Conservation (phyloP, 1,140 invertebrate species). For the Patella vulgata region DNA sequence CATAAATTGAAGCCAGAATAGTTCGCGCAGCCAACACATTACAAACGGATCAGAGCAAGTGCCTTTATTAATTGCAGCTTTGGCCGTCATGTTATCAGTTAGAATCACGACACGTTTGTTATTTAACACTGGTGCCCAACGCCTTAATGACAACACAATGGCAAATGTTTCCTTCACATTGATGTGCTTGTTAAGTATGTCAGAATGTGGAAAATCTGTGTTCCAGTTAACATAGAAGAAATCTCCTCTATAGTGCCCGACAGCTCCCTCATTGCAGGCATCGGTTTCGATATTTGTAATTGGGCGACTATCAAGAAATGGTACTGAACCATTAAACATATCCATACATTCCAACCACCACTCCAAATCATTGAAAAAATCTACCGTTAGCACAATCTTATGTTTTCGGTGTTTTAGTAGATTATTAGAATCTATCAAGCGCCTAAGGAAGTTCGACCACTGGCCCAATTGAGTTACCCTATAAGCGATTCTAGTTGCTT, state of each 20-base stretch:
- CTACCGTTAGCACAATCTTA: slow-evolving; percentile 3
- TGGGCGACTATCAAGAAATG: not conserved
- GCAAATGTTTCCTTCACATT: slow-evolving; percentile 13
- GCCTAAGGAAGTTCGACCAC: slow-evolving; percentile 1
- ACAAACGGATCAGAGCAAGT: not conserved
- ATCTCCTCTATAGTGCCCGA: slow-evolving; percentile 9
- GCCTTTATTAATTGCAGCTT: slow-evolving; percentile 5
- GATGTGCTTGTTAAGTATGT: slow-evolving; percentile 14
- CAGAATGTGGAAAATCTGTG: not conserved
- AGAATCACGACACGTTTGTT: slow-evolving; percentile 3
- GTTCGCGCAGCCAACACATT: not conserved
- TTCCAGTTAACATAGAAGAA: slow-evolving; percentile 4
- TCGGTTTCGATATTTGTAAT: not conserved
- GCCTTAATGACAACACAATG: not conserved
- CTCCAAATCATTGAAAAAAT: slow-evolving; percentile 5
- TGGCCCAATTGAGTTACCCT: slow-evolving; percentile 4
- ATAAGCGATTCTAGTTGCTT: not conserved
- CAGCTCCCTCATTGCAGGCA: slow-evolving; percentile 5
- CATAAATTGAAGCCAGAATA: slow-evolving; percentile 11
- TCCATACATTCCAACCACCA: slow-evolving; percentile 17
- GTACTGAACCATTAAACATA: slow-evolving; percentile 4
- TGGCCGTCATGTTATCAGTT: slow-evolving; percentile 11
- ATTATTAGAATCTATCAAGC: not conserved
- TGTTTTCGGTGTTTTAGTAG: not conserved
- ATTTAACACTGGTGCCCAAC: not conserved